Percentiles rank a stretch among this genome's conserved stretches.
phyloP scores from a whole-genome alignment of 2,113 vertebrate species.

The Callipepla californica region DNA sequence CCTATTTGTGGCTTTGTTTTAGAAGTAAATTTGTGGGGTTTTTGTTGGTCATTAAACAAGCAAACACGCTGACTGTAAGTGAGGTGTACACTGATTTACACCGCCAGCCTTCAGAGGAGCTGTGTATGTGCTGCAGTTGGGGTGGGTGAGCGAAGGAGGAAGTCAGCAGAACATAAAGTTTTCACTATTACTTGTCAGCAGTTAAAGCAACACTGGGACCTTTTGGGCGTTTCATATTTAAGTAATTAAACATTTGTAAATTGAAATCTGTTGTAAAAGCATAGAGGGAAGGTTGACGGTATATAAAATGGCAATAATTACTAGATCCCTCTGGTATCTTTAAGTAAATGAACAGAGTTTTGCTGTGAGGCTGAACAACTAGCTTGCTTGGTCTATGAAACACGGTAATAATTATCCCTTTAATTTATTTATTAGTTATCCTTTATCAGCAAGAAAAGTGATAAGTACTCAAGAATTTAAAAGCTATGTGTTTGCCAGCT shows the following conservation, averaged over 20 bases:
- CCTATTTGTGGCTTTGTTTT: not conserved
- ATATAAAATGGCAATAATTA: conserved; percentile 76
- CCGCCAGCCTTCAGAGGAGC: not conserved
- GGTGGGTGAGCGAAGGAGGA: not conserved
- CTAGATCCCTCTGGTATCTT: conserved; percentile 76
- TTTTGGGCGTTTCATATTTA: conserved; percentile 53
- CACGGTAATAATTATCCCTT: conserved; percentile 78
- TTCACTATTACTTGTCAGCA: not conserved
- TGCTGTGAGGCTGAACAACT: conserved; percentile 77
- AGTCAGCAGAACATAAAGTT: not conserved
- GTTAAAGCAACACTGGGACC: not conserved
- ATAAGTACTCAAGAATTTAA: conserved; percentile 68
- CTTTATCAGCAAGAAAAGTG: conserved; percentile 74
- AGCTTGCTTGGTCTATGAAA: conserved; percentile 76
- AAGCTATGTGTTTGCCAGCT: conserved; percentile 24
- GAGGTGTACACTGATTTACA: not conserved
- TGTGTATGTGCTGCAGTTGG: not conserved
- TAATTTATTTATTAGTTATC: conserved; percentile 80
- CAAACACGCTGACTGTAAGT: not conserved
- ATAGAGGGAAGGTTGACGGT: conserved; percentile 57
- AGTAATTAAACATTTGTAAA: conserved; percentile 64
- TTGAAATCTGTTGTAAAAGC: conserved; percentile 69
- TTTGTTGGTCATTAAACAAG: not conserved
- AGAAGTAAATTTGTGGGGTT: not conserved
- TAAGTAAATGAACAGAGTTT: conserved; percentile 74